These are phyloP conservation scores for Scophthalmus maximus DNA, from an alignment of 2,113 vertebrate species.

Conservation along the genomic window DNA sequence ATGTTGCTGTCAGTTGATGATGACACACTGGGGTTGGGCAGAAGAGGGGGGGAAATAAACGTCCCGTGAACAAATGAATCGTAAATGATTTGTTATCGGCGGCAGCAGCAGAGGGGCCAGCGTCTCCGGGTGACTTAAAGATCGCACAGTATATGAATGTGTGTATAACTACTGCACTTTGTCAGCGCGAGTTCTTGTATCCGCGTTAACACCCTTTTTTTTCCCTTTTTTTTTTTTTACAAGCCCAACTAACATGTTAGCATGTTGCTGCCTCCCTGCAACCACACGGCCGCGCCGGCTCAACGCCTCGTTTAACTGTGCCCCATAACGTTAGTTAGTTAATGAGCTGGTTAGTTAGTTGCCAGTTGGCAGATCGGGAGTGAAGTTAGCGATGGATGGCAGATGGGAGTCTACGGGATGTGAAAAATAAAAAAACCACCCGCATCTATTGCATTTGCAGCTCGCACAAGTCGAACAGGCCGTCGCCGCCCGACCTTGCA, in stretches of 20 bases:
- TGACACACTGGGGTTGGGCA: conserved; percentile 69
- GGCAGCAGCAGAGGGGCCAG: not conserved
- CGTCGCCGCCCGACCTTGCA: conserved; percentile 77
- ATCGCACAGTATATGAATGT: not conserved
- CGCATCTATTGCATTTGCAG: conserved; percentile 32
- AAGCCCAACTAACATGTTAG: conserved; percentile 57
- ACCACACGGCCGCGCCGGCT: conserved; percentile 40
- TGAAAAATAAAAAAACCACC: too few relatives aligned
- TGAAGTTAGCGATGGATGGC: too few relatives aligned
- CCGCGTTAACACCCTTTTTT: conserved; percentile 62
- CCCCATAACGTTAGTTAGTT: conserved; percentile 8
- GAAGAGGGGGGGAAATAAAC: conserved; percentile 56
- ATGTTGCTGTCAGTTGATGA: conserved; percentile 52
- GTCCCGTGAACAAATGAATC: conserved; percentile 59
- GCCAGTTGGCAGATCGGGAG: not conserved
- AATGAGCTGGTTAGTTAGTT: too few relatives aligned
- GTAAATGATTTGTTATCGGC: conserved; percentile 15
- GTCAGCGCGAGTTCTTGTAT: not conserved
- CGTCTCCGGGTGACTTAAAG: not conserved
- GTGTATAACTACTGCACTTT: not conserved
- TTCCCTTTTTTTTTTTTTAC: conserved; percentile 4
- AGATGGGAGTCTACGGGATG: not conserved
- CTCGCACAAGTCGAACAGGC: conserved; percentile 52
- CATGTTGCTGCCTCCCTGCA: conserved; percentile 43
- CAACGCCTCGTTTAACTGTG: conserved; percentile 34